Conservation (phyloP, 2,113 vertebrate genomes). For the Hyaena hyaena region DNA sequence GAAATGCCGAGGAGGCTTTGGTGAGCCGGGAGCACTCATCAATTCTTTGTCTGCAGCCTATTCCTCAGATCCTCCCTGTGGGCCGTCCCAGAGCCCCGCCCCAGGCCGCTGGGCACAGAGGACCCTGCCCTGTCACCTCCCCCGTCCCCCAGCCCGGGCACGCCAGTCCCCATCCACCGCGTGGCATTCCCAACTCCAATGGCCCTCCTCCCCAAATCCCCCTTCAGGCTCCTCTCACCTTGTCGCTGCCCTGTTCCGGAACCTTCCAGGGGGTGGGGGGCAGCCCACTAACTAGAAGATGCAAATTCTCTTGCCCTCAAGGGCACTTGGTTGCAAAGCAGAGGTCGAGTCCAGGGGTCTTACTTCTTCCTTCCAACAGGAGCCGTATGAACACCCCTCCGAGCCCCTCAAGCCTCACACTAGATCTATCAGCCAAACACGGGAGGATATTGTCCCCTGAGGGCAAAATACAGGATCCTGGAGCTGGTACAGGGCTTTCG, state of each 20-base stretch:
- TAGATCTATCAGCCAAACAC: background rate
- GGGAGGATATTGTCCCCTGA: background rate
- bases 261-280: background rate
- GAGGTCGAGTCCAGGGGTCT: background rate
- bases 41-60: background rate
- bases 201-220: background rate
- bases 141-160: background rate
- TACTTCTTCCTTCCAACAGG: background rate
- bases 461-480: background rate
- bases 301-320: background rate
- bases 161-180: background rate
- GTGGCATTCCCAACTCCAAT: background rate
- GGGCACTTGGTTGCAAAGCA: background rate
- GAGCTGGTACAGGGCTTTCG: background rate
- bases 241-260: slow-evolving; percentile 1
- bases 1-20: slow-evolving; percentile 60
- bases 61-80: slow-evolving; percentile 28
- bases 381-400: background rate
- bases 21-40: slow-evolving; percentile 27
- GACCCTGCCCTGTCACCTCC: background rate
- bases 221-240: background rate
- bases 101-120: background rate
- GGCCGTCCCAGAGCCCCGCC: background rate
- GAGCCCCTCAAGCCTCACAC: background rate
- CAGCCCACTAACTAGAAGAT: background rate